These are phyloP conservation scores for Drosophila grimshawi DNA, from an alignment of 1,140 invertebrate species.

Conservation along the genomic window DNA sequence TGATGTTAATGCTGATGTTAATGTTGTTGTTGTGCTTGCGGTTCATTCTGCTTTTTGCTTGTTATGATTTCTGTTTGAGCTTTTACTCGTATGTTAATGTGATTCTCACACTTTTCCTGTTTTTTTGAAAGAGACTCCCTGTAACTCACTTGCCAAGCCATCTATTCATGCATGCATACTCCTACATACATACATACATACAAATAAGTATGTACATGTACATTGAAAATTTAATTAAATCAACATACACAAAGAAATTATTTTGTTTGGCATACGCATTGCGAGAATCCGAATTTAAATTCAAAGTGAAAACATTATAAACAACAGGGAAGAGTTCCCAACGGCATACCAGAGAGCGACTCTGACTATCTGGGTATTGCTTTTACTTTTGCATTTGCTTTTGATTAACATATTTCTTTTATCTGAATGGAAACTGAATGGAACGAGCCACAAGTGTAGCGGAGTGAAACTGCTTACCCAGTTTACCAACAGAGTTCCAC, in stretches of 20 bases:
- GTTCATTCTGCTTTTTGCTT: constrained; percentile 10
- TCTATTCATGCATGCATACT: constrained; percentile 1
- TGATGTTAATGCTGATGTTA: too few relatives aligned
- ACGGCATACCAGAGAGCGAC: neutral
- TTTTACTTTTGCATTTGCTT: constrained; percentile 48
- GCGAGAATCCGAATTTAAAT: constrained; percentile 29
- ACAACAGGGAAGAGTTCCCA: constrained; percentile 12
- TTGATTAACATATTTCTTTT: constrained; percentile 58
- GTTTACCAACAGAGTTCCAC: constrained; percentile 2
- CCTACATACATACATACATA: neutral
- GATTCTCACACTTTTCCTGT: neutral
- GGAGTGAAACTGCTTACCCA: neutral
- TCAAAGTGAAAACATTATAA: constrained; percentile 32
- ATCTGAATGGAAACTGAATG: constrained; percentile 25
- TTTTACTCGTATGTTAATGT: constrained; percentile 10
- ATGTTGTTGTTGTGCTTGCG: neutral
- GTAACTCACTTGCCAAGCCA: neutral
- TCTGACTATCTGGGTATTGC: constrained; percentile 22
- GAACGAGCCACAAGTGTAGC: constrained; percentile 8
- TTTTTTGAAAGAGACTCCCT: constrained; percentile 4
- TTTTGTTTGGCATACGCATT: constrained; percentile 37
- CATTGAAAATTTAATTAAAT: constrained; percentile 52
- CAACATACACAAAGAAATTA: constrained; percentile 44
- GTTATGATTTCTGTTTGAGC: constrained; percentile 23
- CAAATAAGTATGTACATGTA: neutral